Conservation (phyloP, 2,113 vertebrate genomes). For the Poeciliopsis retropinna region DNA sequence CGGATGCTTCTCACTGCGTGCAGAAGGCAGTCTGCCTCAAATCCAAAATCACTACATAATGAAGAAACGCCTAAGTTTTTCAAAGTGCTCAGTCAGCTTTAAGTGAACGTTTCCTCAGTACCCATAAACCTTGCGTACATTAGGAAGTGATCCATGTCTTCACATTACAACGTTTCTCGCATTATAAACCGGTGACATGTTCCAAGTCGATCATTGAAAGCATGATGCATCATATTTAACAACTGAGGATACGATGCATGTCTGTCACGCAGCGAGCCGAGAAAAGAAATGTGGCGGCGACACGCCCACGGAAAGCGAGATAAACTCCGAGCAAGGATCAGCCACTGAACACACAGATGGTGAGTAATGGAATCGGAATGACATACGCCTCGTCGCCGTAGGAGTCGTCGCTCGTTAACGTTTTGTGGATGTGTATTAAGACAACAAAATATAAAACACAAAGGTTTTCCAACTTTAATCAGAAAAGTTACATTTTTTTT, state of each 20-base stretch:
- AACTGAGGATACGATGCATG: background rate
- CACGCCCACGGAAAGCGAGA: constrained; percentile 6
- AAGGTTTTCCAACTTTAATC: too few relatives aligned
- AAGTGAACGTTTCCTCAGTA: background rate
- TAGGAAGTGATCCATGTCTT: background rate
- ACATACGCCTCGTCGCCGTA: constrained; percentile 1
- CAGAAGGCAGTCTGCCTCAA: background rate
- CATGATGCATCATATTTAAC: background rate
- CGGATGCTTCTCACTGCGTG: background rate
- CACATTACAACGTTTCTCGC: background rate
- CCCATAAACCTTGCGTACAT: background rate
- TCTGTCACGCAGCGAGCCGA: background rate
- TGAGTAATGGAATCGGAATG: background rate
- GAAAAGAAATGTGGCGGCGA: background rate
- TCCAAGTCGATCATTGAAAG: background rate
- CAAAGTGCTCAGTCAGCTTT: background rate
- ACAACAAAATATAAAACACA: background rate
- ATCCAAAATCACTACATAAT: background rate
- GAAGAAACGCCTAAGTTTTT: background rate
- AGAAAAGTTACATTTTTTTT: too few relatives aligned
- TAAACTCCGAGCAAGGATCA: constrained; percentile 1
- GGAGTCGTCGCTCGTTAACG: background rate
- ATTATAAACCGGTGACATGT: background rate
- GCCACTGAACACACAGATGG: background rate
- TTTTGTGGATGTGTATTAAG: background rate